Base-by-base conservation (phyloP, 2,113 vertebrate species). In the Porphyrio hochstetteri region DNA sequence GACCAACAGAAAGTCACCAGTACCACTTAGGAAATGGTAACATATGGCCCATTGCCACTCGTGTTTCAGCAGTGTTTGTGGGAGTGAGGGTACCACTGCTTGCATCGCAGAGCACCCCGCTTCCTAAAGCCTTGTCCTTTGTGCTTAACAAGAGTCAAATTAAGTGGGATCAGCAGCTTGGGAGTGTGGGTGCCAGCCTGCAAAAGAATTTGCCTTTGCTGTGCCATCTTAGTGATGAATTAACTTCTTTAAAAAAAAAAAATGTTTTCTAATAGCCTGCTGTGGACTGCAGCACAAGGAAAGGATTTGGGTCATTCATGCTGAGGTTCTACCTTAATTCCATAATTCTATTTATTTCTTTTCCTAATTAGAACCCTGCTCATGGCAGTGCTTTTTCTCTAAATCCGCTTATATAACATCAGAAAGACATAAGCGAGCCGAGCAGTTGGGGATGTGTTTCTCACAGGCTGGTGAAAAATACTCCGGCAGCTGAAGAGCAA, bases 261-360 rank as follows among this genome's bases (percentile, higher is more conserved):
- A 29, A 44, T 4, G 27, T 46, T 92, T 90, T 90, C 59, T 89
- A 82, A 69, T 87, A 68, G 48, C 83, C 83, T 95, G 77, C 92
- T 94, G 93, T 56, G 90, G 87, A 81, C 86, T 93, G 80, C 10
- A 0, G 86, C 88, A 93, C 90, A 95, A 92, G 88, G 88, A 94
- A 87, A 4, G 84, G 88, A 97, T 96, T 93, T 95, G 86, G 94
- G 92, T 97, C 88, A 84, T 91, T 97, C 93, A 76, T 76, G 90
- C 88, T 89, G 95, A 89, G 93, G 86, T 88, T 88, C 76, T 95
- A 67, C 83, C 80, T 97, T 95, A 93, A 96, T 96, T 93, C 88
- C 52, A 20, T 94, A 90, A 93, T 88, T 95, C 93, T 94, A 48
- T 92, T 91, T 95, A 65, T 90, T 96, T 94, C 46, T 94, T 95